Evolutionary conservation across 2,797 vertebrate species (phyloP), one percentile per base, ranked within the genome.

Genomic region (Rhinatrema bivittatum): DNA sequence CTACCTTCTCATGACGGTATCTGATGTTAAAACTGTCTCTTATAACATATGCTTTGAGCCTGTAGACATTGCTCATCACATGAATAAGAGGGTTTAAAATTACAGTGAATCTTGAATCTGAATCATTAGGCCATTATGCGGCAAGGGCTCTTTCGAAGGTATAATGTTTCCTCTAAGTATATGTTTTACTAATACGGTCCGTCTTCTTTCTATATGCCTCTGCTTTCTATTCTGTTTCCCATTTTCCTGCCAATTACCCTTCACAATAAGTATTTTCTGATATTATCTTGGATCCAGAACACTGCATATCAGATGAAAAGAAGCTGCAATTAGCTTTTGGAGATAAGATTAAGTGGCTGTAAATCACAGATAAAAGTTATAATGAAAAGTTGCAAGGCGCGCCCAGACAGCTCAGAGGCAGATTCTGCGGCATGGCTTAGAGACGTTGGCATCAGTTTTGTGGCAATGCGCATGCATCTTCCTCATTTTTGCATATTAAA

Each of bases 251-350:
- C 34, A 68, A 42, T 38, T 63, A 25, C 7, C 24, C 17, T 14
- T 20, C 20, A 60, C 25, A 56, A 16, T 52, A 61, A 50, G 14
- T 55, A 32, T 16, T 56, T 36, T 14, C 30, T 57, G 22, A 43
- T 5, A 36, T 39, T 45, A 20, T 29, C 46, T 31, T 47, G 17
- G 37, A 42, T 16, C 50, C 49, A 53, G 30, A 64, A 48, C 29
- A 38, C 9, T 30, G 5, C 56, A 42, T 20, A 50, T 44, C 10
- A 20, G 6, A 42, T 13, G 17, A 46, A 41, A 16, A 34, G 13
- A 39, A 53, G 52, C 36, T 47, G 10, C 24, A 49, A 49, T 56
- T 65, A 59, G 47, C 50, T 56, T 50, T 53, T 30, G 41, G 19
- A 62, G 10, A 29, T 47, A 39, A 58, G 36, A 53, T 50, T 56